A percentile compares a stretch with the other conserved stretches of the same genome.
phyloP scores from a whole-genome alignment of 1,140 invertebrate genomes.

The Drosophila dunni region DNA sequence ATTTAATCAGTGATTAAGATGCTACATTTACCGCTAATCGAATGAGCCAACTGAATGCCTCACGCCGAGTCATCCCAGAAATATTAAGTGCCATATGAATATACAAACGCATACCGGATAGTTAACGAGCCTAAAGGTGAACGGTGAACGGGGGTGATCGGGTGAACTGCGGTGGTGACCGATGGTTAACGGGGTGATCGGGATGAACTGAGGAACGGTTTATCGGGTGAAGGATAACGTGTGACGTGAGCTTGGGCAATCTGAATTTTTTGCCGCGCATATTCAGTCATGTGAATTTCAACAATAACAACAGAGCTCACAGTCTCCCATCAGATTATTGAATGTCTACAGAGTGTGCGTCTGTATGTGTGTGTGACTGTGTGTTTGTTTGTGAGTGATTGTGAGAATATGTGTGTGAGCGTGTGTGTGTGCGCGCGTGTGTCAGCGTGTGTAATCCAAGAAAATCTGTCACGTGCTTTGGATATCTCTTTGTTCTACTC shows the following conservation, averaged over 20 bases:
- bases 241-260: constrained; percentile 37
- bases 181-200: not conserved
- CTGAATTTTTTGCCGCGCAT: constrained; percentile 42
- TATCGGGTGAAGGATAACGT: constrained; percentile 20
- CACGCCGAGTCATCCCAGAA: constrained; percentile 26
- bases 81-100: constrained; percentile 37
- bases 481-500: constrained; percentile 68
- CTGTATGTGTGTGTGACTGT: not conserved
- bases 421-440: constrained; percentile 36
- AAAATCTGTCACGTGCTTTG: constrained; percentile 81
- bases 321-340: constrained; percentile 23
- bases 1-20: constrained; percentile 65
- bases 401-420: constrained; percentile 26
- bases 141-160: constrained; percentile 3
- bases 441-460: constrained; percentile 73
- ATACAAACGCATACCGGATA: constrained; percentile 10
- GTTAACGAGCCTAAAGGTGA: not conserved
- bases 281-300: constrained; percentile 37
- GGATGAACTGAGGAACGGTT: not conserved
- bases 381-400: not conserved
- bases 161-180: not conserved
- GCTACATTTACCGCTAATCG: constrained; percentile 49
- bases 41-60: constrained; percentile 51
- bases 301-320: constrained; percentile 42
- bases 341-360: not conserved